phyloP scores from a whole-genome alignment of 1,140 invertebrate species.

The Triops cancriformis region DNA sequence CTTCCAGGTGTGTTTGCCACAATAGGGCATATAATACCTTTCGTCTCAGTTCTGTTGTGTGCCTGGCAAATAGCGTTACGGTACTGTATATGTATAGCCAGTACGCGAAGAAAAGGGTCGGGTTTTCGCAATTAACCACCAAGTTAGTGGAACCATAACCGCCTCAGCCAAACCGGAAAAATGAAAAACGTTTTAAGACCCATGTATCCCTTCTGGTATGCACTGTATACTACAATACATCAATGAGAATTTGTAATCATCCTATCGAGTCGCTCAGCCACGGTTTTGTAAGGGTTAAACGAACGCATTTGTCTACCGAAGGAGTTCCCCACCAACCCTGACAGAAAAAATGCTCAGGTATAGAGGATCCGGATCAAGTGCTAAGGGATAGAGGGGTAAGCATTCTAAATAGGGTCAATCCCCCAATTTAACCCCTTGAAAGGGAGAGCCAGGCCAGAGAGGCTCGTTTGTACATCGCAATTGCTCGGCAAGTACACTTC shows the following conservation, averaged over 20 bases:
- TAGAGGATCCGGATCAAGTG: neutral
- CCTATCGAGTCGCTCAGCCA: neutral
- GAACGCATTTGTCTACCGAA: neutral
- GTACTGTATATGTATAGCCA: neutral
- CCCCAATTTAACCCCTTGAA: neutral
- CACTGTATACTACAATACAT: neutral
- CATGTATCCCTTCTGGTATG: neutral
- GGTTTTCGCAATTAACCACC: too few species aligned
- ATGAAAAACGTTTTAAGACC: neutral
- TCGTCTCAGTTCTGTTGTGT: constrained; percentile 2
- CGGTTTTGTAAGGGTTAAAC: neutral
- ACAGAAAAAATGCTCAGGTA: neutral
- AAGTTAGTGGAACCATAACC: neutral
- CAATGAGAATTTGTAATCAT: neutral
- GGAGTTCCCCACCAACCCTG: neutral
- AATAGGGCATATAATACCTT: constrained; percentile 6
- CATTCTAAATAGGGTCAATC: constrained; percentile 1
- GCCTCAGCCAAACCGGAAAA: neutral
- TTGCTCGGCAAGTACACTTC: neutral
- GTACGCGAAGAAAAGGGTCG: neutral
- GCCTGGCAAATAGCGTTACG: neutral
- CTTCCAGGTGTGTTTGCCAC: neutral
- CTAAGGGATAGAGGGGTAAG: neutral
- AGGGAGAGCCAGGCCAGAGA: neutral
- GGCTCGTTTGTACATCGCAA: neutral